phyloP scores from a whole-genome alignment of 2,797 vertebrate genomes.

The Coilia nasus region DNA sequence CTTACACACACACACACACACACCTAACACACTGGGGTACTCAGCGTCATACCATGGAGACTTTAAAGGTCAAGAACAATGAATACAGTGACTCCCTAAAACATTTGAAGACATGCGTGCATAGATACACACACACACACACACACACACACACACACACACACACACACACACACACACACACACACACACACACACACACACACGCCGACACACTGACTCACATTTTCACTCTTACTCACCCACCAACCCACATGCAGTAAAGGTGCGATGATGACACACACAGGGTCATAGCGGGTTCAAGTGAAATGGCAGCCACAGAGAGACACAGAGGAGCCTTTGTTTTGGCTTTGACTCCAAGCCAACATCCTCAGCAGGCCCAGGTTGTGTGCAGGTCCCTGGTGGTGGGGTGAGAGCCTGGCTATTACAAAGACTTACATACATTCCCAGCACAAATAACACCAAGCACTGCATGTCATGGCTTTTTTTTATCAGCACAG shows the following conservation, averaged over 20 bases:
- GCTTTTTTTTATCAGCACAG: not conserved
- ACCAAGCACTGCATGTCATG: not conserved
- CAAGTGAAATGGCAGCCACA: not conserved
- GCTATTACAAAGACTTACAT: constrained; percentile 1
- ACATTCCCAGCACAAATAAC: not conserved
- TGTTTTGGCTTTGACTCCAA: not conserved
- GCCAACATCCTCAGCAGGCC: not conserved
- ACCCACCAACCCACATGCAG: constrained; percentile 5
- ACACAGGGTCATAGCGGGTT: not conserved
- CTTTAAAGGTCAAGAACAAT: constrained; percentile 23
- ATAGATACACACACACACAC: not conserved
- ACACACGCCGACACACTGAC: not conserved
- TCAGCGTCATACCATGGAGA: not conserved
- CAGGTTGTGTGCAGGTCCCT: not conserved
- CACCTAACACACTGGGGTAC: not conserved
- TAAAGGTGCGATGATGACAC: not conserved
- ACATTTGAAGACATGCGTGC: constrained; percentile 17
- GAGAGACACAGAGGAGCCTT: not conserved
- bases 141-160: not conserved
- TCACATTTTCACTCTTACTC: constrained; percentile 8
- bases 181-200: not conserved
- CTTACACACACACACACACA: no score
- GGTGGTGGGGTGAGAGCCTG: not conserved
- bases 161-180: not conserved
- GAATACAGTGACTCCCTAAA: not conserved